Conservation (phyloP, 2,113 vertebrate genomes). For the Cyprichromis sp. region DNA sequence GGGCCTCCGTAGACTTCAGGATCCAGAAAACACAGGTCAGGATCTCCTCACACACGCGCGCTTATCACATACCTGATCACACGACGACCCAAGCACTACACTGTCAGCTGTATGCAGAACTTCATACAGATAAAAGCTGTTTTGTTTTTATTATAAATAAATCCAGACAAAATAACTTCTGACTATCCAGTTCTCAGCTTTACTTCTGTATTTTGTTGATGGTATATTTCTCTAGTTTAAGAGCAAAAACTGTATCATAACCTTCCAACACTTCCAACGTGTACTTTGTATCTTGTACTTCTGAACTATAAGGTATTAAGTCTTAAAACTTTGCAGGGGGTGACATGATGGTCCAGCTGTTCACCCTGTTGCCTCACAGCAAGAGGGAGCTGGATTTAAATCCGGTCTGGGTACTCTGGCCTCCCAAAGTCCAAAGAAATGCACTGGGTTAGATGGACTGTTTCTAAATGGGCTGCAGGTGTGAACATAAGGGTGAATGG, state of each 20-base stretch:
- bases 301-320: background rate
- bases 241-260: background rate
- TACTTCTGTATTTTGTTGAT: background rate
- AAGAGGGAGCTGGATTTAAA: background rate
- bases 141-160: background rate
- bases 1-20: conserved; percentile 79
- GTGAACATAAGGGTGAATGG: background rate
- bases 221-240: background rate
- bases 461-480: background rate
- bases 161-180: background rate
- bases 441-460: background rate
- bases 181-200: background rate
- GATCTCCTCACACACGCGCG: background rate
- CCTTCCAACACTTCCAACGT: background rate
- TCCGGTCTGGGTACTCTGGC: background rate
- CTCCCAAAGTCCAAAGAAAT: background rate
- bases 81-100: background rate
- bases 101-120: background rate
- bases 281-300: background rate
- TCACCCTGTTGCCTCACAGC: background rate
- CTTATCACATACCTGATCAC: background rate
- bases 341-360: background rate
- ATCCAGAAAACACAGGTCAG: conserved; percentile 94
- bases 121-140: background rate
- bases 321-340: background rate